Percentiles rank a stretch among this genome's conserved stretches.
phyloP scores from a whole-genome alignment of 2,113 vertebrate species.

The Excalfactoria chinensis region DNA sequence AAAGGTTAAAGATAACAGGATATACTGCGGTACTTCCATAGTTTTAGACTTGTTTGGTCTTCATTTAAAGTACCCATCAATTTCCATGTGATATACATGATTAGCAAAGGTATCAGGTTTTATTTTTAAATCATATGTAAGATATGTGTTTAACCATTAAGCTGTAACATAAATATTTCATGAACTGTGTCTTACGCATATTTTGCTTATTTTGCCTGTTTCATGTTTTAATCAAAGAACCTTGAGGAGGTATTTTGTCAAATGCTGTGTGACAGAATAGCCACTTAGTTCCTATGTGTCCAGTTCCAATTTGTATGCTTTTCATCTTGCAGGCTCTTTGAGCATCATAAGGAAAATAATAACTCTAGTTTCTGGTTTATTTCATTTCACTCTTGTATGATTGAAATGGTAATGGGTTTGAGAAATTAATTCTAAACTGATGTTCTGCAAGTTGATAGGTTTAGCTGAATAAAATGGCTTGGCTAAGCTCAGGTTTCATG shows the following conservation, averaged over 20 bases:
- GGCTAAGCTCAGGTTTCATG: background rate
- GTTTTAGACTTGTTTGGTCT: background rate
- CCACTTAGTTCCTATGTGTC: slow-evolving; percentile 34
- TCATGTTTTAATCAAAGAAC: slow-evolving; percentile 50
- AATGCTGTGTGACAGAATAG: slow-evolving; percentile 25
- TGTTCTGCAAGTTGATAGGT: slow-evolving; percentile 6
- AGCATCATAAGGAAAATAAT: slow-evolving; percentile 27
- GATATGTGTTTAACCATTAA: background rate
- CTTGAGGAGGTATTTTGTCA: slow-evolving; percentile 11
- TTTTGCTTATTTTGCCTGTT: background rate
- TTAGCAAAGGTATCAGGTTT: background rate
- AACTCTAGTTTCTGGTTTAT: slow-evolving; percentile 12
- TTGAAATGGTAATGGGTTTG: slow-evolving; percentile 9
- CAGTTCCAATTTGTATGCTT: background rate
- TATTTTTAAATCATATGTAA: background rate
- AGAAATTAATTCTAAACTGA: slow-evolving; percentile 31
- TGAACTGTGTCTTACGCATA: background rate
- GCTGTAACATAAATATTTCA: background rate
- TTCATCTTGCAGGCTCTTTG: slow-evolving; percentile 24
- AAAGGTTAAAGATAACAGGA: background rate
- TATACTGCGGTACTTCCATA: background rate
- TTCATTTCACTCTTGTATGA: slow-evolving; percentile 23
- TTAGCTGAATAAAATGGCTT: background rate
- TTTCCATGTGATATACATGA: background rate
- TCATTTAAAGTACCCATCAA: background rate